Evolutionary conservation across 2,797 vertebrate species (phyloP).

Genomic region (Borostomias antarcticus): DNA sequence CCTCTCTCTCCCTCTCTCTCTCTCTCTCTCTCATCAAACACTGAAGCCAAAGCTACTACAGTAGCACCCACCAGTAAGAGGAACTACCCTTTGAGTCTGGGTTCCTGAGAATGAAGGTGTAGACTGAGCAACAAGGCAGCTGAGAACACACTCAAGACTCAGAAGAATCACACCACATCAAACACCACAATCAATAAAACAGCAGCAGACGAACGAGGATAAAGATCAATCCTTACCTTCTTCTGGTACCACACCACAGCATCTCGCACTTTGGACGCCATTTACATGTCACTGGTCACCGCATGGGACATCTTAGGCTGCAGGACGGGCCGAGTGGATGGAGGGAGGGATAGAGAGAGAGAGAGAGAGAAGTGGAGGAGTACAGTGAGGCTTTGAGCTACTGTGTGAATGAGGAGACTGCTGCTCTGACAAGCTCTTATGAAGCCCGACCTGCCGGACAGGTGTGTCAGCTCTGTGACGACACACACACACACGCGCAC

Average conservation of each 20-base stretch:
- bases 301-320: conserved; percentile 92
- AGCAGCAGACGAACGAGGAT: not conserved
- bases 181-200: not conserved
- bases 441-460: conserved; percentile 55
- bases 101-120: no score
- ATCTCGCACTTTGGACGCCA: conserved; percentile 99
- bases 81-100: no score
- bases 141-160: no score
- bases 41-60: no score
- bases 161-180: not conserved
- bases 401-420: conserved; percentile 66
- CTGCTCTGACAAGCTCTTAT: conserved; percentile 31
- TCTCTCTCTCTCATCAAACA: no score
- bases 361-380: conserved; percentile 58
- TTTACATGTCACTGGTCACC: conserved; percentile 88
- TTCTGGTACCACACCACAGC: conserved; percentile 99
- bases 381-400: conserved; percentile 23
- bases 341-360: conserved; percentile 21
- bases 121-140: no score
- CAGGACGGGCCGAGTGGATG: no score
- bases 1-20: no score
- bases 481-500: conserved; percentile 39
- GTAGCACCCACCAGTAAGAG: no score
- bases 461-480: conserved; percentile 52
- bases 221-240: conserved; percentile 85